Conservation (phyloP, 2,797 vertebrate species). For the Pseudochromis fuscus region DNA sequence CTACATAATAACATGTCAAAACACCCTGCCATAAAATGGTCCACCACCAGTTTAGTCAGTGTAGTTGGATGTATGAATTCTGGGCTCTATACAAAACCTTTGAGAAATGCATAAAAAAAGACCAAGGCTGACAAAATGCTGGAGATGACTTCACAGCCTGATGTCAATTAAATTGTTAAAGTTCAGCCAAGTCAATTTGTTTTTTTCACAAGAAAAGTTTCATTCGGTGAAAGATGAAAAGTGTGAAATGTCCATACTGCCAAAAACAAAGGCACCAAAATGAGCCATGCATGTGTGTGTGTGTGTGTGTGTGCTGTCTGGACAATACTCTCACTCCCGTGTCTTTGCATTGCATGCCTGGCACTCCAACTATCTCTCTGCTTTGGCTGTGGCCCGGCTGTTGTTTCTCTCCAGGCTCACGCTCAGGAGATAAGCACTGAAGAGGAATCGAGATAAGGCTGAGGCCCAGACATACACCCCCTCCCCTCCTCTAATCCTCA, state of each 20-base stretch:
- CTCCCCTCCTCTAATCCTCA: slow-evolving; percentile 48
- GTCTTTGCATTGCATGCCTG: slow-evolving; percentile 77
- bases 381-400: slow-evolving; percentile 73
- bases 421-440: slow-evolving; percentile 81
- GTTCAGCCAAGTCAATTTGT: slow-evolving; percentile 14
- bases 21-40: slow-evolving; percentile 58
- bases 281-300: slow-evolving; percentile 18
- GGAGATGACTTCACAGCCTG: slow-evolving; percentile 20
- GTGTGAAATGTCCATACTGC: slow-evolving; percentile 42
- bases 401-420: slow-evolving; percentile 82
- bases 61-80: slow-evolving; percentile 45
- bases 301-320: slow-evolving; percentile 17
- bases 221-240: slow-evolving; percentile 29
- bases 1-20: slow-evolving; percentile 70
- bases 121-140: slow-evolving; percentile 31
- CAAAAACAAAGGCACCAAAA: slow-evolving; percentile 47
- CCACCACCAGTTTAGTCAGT: slow-evolving; percentile 48
- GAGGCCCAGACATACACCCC: slow-evolving; percentile 65
- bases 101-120: slow-evolving; percentile 45
- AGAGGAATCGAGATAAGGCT: slow-evolving; percentile 79
- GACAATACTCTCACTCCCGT: slow-evolving; percentile 49
- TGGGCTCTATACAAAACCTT: slow-evolving; percentile 43
- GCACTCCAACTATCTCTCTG: slow-evolving; percentile 80
- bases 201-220: slow-evolving; percentile 37
- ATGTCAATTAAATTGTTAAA: slow-evolving; percentile 43